A percentile compares a stretch with the other conserved stretches of the same genome.
Evolutionary conservation across 2,888 invertebrate genomes (phyloP).

Genomic region (Nephrocerus scutellatus): DNA sequence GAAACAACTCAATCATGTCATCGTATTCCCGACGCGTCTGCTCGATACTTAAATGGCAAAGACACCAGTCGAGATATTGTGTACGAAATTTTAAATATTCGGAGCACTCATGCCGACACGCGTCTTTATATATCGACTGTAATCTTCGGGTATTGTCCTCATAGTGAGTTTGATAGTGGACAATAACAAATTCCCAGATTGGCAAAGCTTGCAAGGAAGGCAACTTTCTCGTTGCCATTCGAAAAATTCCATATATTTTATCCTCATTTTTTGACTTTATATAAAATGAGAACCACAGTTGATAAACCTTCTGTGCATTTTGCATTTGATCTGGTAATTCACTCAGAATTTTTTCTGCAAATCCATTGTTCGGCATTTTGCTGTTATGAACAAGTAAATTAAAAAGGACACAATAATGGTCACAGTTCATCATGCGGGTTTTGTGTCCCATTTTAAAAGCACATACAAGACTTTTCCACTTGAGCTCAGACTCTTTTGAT

Average conservation of each 20-base stretch:
- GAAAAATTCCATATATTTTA: conserved; percentile 45
- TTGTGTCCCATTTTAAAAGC: too few relatives aligned
- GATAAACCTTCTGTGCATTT: conserved; percentile 51
- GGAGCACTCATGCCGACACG: conserved; percentile 28
- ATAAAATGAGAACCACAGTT: conserved; percentile 48
- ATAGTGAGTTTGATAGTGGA: conserved; percentile 34
- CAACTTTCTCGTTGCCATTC: conserved; percentile 35
- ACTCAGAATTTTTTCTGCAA: conserved; percentile 32
- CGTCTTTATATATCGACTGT: conserved; percentile 32
- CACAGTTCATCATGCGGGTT: too few relatives aligned
- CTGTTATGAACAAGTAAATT: too few relatives aligned
- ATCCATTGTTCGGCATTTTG: too few relatives aligned
- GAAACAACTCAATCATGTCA: conserved; percentile 53
- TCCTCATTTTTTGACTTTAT: conserved; percentile 46
- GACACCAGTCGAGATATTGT: conserved; percentile 33
- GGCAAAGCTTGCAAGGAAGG: conserved; percentile 26
- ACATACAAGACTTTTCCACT: too few relatives aligned
- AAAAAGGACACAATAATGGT: too few relatives aligned
- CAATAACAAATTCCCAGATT: conserved; percentile 35
- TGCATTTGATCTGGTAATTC: conserved; percentile 49
- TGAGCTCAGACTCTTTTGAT: too few relatives aligned
- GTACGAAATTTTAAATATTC: conserved; percentile 35
- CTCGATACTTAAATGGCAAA: conserved; percentile 42
- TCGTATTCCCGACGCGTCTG: conserved; percentile 58
- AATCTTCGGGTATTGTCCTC: conserved; percentile 31